phyloP scores from a whole-genome alignment of 2,797 vertebrate species.

The Cuniculus paca region DNA sequence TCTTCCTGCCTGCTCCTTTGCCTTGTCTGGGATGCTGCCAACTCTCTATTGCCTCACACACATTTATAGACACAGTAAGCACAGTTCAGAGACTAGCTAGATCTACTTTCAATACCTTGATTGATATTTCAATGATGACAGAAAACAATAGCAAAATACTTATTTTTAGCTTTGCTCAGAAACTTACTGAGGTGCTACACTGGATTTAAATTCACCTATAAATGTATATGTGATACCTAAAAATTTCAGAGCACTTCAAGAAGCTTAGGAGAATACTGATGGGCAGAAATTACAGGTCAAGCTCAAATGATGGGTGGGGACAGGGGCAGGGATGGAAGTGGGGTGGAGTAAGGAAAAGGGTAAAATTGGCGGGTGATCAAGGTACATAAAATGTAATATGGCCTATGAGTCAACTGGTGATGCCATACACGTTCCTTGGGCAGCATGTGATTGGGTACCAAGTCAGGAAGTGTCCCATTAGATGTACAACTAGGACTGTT shows the following conservation, averaged over 20 bases:
- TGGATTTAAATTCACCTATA: slow-evolving; percentile 21
- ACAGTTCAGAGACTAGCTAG: neutral
- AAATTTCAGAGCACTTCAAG: neutral
- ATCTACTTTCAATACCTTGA: neutral
- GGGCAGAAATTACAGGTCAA: neutral
- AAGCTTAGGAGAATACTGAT: neutral
- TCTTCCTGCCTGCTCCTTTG: neutral
- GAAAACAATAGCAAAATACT: slow-evolving; percentile 39
- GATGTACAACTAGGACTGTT: neutral
- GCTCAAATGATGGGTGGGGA: too few species aligned
- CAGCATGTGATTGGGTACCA: neutral
- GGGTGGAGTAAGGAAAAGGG: neutral
- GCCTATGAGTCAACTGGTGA: neutral
- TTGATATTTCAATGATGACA: slow-evolving; percentile 33
- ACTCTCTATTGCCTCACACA: neutral
- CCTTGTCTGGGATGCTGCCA: neutral
- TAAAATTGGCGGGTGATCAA: neutral
- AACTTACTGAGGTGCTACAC: neutral
- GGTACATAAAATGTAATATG: neutral
- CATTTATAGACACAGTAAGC: neutral
- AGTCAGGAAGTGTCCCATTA: neutral
- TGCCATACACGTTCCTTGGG: neutral
- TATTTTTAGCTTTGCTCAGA: slow-evolving; percentile 42
- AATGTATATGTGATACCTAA: neutral
- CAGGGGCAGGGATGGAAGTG: neutral